Base-by-base conservation (phyloP, 2,888 invertebrate genomes). In the Hypomecis punctinalis region DNA sequence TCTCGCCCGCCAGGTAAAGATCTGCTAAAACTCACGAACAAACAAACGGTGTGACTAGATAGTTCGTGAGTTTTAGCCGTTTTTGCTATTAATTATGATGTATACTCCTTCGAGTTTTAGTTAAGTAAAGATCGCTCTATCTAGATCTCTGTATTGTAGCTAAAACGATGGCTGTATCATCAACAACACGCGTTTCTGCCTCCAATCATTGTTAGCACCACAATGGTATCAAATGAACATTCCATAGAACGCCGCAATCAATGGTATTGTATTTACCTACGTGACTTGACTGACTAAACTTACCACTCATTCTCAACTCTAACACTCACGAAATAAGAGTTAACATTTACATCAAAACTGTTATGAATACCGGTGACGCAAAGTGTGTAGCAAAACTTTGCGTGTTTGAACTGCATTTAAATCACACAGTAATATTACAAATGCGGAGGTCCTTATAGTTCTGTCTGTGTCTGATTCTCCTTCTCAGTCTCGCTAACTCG, bases 221-320 rank as follows among this genome's bases (percentile, higher is more conserved):
- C 64, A 64, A 64, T 60, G 60, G 60, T 45, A 56, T 60, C 60
- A 55, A 55, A 56, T 63, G 55, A 63, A 61, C 63, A 67, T 68
- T 65, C 71, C 69, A 65, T 55, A 56, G 54, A 63, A 68, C 62
- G 57, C 66, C 60, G 66, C 63, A 65, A 68, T 68, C 68, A 70
- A 60, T 61, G 53, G 62, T 63, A 70, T 72, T 70, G 72, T 72
- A 66, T 52, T 58, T 59, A 55, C 42, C 47, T 52, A 66, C 70
- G 72, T 69, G 70, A 65, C 57, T 39, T 9, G 69, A 67, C 67
- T 69, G 43, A 42, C 43, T 51, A 64, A 52, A 23, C 13, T 4
- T 11, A 8, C 48, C 11, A 23, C 39, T 56, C 11, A n/a, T 48
- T 39, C 11, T 43, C 40, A 36, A 54, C 58, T 53, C 37, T 63